phyloP scores from a whole-genome alignment of 2,888 invertebrate species.

The Enchytraeus crypticus region DNA sequence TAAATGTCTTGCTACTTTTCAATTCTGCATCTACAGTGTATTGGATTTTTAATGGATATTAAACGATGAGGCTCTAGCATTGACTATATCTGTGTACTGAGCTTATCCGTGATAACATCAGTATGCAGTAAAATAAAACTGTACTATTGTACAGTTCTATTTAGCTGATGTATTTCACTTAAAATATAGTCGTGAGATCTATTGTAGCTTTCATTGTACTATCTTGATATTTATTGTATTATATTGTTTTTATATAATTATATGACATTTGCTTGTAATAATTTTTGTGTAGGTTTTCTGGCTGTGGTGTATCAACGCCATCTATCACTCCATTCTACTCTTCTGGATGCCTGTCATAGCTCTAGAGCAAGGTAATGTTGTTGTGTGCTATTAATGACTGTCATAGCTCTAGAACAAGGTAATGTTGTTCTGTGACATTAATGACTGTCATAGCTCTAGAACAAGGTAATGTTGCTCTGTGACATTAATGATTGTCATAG shows the following conservation, averaged over 20 bases:
- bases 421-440: background rate
- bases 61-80: too few species aligned
- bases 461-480: constrained; percentile 54
- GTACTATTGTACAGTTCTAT: too few species aligned
- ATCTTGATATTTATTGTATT: background rate
- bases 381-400: constrained; percentile 58
- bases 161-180: too few species aligned
- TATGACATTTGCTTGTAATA: too few species aligned
- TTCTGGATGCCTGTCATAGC: constrained; percentile 86
- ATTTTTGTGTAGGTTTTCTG: constrained; percentile 66
- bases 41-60: too few species aligned
- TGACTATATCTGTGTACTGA: too few species aligned
- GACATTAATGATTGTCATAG: constrained; percentile 65
- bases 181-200: background rate
- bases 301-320: constrained; percentile 89
- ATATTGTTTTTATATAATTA: too few species aligned
- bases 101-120: too few species aligned
- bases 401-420: constrained; percentile 64
- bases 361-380: constrained; percentile 57
- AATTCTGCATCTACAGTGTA: too few species aligned
- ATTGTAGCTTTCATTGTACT: background rate
- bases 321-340: constrained; percentile 84
- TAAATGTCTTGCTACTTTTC: too few species aligned
- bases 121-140: too few species aligned
- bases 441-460: constrained; percentile 68